Percentiles rank a stretch among this genome's conserved stretches.
These are phyloP conservation scores for Macrotis lagotis DNA, from an alignment of 2,113 vertebrate species.

Conservation along the genomic window DNA sequence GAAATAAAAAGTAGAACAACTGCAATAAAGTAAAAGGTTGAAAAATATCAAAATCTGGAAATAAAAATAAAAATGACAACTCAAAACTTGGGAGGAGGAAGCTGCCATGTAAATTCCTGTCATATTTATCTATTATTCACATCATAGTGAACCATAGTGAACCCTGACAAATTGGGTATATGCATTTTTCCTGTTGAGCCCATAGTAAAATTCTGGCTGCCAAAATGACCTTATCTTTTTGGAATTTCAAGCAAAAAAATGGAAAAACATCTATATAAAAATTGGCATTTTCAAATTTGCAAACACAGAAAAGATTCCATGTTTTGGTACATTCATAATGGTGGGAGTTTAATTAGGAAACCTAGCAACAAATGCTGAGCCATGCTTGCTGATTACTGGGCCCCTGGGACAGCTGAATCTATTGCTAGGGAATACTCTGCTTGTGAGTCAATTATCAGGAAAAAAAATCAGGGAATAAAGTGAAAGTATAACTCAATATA, in stretches of 20 bases:
- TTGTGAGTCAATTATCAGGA: slow-evolving; percentile 57
- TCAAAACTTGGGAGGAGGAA: slow-evolving; percentile 47
- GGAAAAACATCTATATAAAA: slow-evolving; percentile 67
- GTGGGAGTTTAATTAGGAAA: slow-evolving; percentile 73
- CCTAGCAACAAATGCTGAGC: slow-evolving; percentile 65
- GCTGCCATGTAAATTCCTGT: slow-evolving; percentile 4
- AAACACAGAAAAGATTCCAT: slow-evolving; percentile 71
- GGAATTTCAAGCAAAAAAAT: slow-evolving; percentile 71
- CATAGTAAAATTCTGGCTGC: slow-evolving; percentile 42
- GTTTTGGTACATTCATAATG: slow-evolving; percentile 59
- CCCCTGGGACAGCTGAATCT: slow-evolving; percentile 66
- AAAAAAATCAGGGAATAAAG: slow-evolving; percentile 62
- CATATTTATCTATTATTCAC: slow-evolving; percentile 56
- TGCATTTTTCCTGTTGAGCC: slow-evolving; percentile 59
- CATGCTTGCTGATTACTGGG: slow-evolving; percentile 69
- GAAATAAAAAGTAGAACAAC: neutral
- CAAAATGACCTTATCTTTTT: slow-evolving; percentile 64
- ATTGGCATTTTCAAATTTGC: slow-evolving; percentile 72
- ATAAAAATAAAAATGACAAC: slow-evolving; percentile 57
- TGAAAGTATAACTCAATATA: slow-evolving; percentile 58
- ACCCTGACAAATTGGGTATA: slow-evolving; percentile 51
- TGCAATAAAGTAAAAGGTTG: neutral
- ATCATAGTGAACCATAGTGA: slow-evolving; percentile 40
- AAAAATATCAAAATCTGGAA: slow-evolving; percentile 52
- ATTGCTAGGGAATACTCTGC: slow-evolving; percentile 10